Evolutionary conservation across 1,140 invertebrate genomes (phyloP).

Genomic region (Formica exsecta): DNA sequence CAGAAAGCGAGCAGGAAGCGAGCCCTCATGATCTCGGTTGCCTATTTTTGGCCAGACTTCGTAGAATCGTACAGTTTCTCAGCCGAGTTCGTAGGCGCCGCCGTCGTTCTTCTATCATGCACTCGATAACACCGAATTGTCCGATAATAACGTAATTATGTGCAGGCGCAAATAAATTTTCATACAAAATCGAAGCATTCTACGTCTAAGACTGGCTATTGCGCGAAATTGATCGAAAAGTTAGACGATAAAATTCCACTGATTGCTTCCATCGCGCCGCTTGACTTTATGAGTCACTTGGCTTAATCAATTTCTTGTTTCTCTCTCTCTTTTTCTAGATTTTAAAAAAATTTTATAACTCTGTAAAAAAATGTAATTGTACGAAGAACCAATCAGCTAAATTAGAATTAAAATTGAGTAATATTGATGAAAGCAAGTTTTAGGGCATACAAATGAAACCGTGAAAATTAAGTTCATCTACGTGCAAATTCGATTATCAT

Average conservation of each 20-base stretch:
- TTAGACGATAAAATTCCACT: not conserved
- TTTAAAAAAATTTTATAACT: too few species aligned
- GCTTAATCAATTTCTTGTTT: not conserved
- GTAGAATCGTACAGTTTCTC: conserved; percentile 68
- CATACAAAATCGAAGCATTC: not conserved
- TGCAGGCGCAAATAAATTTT: conserved; percentile 30
- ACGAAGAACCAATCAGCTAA: too few species aligned
- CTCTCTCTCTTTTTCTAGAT: not conserved
- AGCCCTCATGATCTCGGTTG: conserved; percentile 56
- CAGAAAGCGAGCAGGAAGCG: conserved; percentile 61
- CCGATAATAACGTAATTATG: conserved; percentile 20
- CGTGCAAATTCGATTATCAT: too few species aligned
- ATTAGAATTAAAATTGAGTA: too few species aligned
- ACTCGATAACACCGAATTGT: conserved; percentile 36
- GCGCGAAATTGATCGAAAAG: not conserved
- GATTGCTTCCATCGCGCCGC: not conserved
- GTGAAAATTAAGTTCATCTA: too few species aligned
- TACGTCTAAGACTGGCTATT: not conserved
- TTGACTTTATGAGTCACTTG: too few species aligned
- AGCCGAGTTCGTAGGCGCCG: conserved; percentile 60
- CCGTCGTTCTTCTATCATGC: conserved; percentile 61
- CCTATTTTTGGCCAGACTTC: conserved; percentile 73
- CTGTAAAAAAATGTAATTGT: too few species aligned
- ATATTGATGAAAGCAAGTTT: too few species aligned
- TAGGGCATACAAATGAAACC: too few species aligned